phyloP scores from a whole-genome alignment of 2,113 vertebrate species.

The Neogobius melanostomus region DNA sequence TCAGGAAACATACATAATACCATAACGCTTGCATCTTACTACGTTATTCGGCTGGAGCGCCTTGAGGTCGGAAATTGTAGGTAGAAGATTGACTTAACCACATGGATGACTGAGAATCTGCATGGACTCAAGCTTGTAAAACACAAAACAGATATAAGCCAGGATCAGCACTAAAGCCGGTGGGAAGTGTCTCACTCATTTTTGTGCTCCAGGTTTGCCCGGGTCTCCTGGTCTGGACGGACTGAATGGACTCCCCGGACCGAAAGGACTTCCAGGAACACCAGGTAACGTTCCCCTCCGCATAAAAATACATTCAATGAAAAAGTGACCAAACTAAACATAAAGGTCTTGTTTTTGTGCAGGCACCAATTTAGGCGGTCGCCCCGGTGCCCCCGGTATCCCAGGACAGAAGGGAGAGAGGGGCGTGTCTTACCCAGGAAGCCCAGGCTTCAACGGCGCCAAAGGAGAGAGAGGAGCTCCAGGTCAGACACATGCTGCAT shows the following conservation, averaged over 20 bases:
- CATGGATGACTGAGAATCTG: too few species aligned
- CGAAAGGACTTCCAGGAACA: constrained; percentile 86
- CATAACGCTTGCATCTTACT: too few species aligned
- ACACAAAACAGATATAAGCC: too few species aligned
- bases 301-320: neutral
- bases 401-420: constrained; percentile 87
- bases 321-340: neutral
- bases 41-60: too few species aligned
- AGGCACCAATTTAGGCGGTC: constrained; percentile 74
- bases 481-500: constrained; percentile 82
- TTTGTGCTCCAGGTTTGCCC: constrained; percentile 75
- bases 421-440: constrained; percentile 79
- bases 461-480: constrained; percentile 83
- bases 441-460: constrained; percentile 76
- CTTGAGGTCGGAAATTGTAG: too few species aligned
- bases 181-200: neutral
- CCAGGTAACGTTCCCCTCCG: constrained; percentile 76
- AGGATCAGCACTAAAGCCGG: too few species aligned
- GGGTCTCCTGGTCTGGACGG: constrained; percentile 87
- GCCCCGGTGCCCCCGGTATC: constrained; percentile 78
- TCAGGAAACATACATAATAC: too few species aligned
- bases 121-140: too few species aligned
- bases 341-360: neutral
- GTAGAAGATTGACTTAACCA: too few species aligned
- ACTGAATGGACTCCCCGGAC: constrained; percentile 90